phyloP scores from a whole-genome alignment of 2,113 vertebrate species.

The Apodemus speciosus region DNA sequence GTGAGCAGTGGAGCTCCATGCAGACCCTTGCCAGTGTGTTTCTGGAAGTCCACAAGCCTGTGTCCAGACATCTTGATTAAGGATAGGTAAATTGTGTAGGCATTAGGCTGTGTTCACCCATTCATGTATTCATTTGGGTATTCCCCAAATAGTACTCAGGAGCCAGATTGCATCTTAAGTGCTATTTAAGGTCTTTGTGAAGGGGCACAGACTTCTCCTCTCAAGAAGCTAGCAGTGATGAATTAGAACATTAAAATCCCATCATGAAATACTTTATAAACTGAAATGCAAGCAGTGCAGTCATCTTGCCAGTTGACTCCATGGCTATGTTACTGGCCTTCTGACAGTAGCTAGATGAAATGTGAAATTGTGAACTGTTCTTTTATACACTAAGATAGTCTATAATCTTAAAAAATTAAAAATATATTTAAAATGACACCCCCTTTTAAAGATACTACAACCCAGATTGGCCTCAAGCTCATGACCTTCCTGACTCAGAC shows the following conservation, averaged over 20 bases:
- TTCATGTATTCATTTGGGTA: neutral
- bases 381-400: neutral
- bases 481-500: neutral
- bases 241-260: neutral
- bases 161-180: neutral
- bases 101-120: neutral
- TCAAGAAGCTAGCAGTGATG: neutral
- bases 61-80: neutral
- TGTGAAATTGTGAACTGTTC: neutral
- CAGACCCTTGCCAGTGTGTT: neutral
- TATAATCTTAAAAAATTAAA: neutral
- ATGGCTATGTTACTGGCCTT: neutral
- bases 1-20: neutral
- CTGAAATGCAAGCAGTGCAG: neutral
- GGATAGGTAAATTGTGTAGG: neutral
- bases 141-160: neutral
- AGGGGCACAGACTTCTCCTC: neutral
- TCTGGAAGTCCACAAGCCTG: neutral
- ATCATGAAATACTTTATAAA: neutral
- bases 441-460: neutral
- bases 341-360: neutral
- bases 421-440: neutral
- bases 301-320: neutral
- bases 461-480: neutral
- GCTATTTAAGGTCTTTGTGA: neutral